These are phyloP conservation scores for Drosophila kikkawai DNA, from an alignment of 1,140 invertebrate species.

Conservation along the genomic window DNA sequence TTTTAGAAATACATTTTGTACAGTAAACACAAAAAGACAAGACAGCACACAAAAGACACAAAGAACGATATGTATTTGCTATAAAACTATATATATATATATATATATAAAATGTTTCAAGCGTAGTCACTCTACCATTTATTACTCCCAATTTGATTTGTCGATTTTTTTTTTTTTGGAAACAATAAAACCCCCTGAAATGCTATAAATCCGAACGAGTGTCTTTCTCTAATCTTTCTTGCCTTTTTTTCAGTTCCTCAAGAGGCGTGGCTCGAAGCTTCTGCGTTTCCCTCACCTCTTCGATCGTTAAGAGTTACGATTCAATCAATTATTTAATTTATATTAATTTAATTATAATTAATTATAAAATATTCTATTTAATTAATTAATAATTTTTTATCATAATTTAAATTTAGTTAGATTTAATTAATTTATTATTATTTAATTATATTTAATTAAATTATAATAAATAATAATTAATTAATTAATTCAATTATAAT, in stretches of 20 bases:
- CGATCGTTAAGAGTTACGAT: slow-evolving; percentile 33
- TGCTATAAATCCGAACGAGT: background rate
- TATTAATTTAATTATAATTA: too few relatives aligned
- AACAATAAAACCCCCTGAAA: slow-evolving; percentile 50
- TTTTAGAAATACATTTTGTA: slow-evolving; percentile 56
- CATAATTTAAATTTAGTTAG: too few relatives aligned
- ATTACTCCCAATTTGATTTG: slow-evolving; percentile 16
- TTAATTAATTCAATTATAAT: too few relatives aligned
- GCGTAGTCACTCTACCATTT: slow-evolving; percentile 4
- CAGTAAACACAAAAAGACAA: slow-evolving; percentile 40
- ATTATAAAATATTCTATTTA: too few relatives aligned
- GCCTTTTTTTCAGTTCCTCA: slow-evolving; percentile 61
- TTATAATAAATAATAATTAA: too few relatives aligned
- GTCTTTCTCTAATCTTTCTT: slow-evolving; percentile 1
- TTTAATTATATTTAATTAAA: too few relatives aligned
- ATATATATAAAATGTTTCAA: background rate
- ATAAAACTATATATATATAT: slow-evolving; percentile 3
- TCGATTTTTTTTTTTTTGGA: slow-evolving; percentile 16
- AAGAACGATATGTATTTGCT: slow-evolving; percentile 1
- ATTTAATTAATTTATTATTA: too few relatives aligned
- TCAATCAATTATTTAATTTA: too few relatives aligned
- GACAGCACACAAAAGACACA: slow-evolving; percentile 3
- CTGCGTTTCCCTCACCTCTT: slow-evolving; percentile 64
- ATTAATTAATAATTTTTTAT: too few relatives aligned
- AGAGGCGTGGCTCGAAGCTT: slow-evolving; percentile 57